Evolutionary conservation across 2,888 invertebrate species (phyloP), one percentile per base, ranked within the genome.

Genomic region (Criorhina ranunculi): DNA sequence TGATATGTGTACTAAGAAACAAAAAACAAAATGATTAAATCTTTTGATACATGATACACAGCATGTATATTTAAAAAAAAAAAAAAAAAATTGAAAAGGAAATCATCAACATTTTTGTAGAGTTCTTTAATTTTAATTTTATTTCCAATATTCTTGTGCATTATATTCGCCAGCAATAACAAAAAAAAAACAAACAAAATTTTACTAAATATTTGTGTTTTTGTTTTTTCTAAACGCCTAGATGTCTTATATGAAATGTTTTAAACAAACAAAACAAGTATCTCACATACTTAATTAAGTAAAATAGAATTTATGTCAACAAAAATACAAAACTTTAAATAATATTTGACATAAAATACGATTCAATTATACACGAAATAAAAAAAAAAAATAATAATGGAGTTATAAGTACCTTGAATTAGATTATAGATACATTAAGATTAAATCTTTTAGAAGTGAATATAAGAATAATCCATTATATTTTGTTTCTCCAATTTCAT

Each of bases 331-430:
- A 73, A 44, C 2, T 24, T 24, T 24, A 24, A 24, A 24, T 24
- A 72, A 42, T 76, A 53, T 40, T 51, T 70, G 62, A 78, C 62
- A 69, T 77, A 37, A 57, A 72, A 66, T 78, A 76, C 62, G 67
- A 80, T 44, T 46, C 55, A 81, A 59, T 55, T 24, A 77, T 35
- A 86, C 72, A 55, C 67, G 42, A 59, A 78, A 69, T 44, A 46
- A 55, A 66, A 67, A 86, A 59, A 1, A 24, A 24, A 24, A 24
- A 24, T 24, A 88, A 87, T 90, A 90, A 91, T 91, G 91, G 91
- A 91, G 91, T 91, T 91, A 91, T 89, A 90, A 91, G 91, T 91
- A 91, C 91, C 91, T 91, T 91, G 89, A 89, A 89, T 88, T 91
- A 91, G 91, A 88, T 88, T 88, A 88, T 90, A 90, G 89, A 88